Conservation (phyloP, 2,888 invertebrate genomes). For the Peribatodes rhomboidaria region DNA sequence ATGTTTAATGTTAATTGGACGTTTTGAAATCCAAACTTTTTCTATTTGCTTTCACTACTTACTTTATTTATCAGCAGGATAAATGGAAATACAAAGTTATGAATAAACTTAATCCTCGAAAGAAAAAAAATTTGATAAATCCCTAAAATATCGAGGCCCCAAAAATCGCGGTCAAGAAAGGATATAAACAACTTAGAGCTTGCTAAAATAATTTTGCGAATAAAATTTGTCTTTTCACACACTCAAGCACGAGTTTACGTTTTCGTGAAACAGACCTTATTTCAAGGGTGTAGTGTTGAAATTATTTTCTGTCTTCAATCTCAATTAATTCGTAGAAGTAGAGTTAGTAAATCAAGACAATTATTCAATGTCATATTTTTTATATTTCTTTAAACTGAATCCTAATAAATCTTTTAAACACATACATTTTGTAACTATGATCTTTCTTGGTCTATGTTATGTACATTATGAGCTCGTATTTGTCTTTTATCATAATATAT, state of each 20-base stretch:
- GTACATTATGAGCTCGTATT: too few relatives aligned
- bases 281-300: neutral
- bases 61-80: neutral
- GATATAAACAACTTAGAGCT: slow-evolving; percentile 59
- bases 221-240: slow-evolving; percentile 41
- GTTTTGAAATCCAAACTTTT: too few relatives aligned
- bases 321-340: slow-evolving; percentile 29
- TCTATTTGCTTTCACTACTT: too few relatives aligned
- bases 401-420: neutral
- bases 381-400: slow-evolving; percentile 12
- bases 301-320: neutral
- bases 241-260: neutral
- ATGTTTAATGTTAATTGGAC: too few relatives aligned
- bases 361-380: slow-evolving; percentile 1
- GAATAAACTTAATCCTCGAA: neutral
- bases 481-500: too few relatives aligned
- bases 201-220: slow-evolving; percentile 49
- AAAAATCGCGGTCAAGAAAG: slow-evolving; percentile 63
- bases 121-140: slow-evolving; percentile 5
- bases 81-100: neutral
- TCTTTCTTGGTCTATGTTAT: too few relatives aligned
- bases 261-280: slow-evolving; percentile 12
- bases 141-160: slow-evolving; percentile 44
- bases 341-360: slow-evolving; percentile 18
- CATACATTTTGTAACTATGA: too few relatives aligned